A percentile compares a stretch with the other conserved stretches of the same genome.
These are phyloP conservation scores for Tenrec ecaudatus DNA, from an alignment of 2,113 vertebrate genomes.

Conservation along the genomic window DNA sequence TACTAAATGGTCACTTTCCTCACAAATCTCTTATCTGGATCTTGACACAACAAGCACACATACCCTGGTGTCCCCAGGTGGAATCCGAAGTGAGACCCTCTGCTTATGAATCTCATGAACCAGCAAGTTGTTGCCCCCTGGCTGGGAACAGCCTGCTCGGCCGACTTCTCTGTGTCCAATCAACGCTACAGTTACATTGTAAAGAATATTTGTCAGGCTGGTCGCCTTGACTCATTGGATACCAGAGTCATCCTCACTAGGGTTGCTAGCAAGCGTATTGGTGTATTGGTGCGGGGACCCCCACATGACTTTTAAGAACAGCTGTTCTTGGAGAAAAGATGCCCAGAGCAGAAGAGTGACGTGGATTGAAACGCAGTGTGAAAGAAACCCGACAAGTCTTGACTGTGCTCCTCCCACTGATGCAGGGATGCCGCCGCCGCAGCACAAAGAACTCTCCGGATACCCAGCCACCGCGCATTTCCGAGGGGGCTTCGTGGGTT, in stretches of 20 bases:
- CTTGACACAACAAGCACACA: background rate
- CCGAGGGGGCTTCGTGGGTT: background rate
- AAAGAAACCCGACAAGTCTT: background rate
- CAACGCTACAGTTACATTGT: constrained; percentile 61
- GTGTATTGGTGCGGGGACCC: background rate
- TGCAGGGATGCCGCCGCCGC: background rate
- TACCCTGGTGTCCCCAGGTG: background rate
- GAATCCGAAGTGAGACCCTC: background rate
- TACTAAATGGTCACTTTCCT: background rate
- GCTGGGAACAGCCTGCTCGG: constrained; percentile 19
- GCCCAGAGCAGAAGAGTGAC: background rate
- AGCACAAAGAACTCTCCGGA: background rate
- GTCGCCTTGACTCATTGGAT: constrained; percentile 60
- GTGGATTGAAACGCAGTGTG: background rate
- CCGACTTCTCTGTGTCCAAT: constrained; percentile 58
- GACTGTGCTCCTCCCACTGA: constrained; percentile 47
- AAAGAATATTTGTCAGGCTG: constrained; percentile 67
- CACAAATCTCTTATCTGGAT: background rate
- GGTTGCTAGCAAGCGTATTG: constrained; percentile 37
- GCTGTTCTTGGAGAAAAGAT: constrained; percentile 38
- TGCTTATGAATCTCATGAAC: background rate
- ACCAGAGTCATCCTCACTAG: background rate
- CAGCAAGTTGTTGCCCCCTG: background rate
- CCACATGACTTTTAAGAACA: constrained; percentile 15
- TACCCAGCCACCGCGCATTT: background rate